Evolutionary conservation across 1,140 invertebrate species (phyloP), one percentile per base, ranked within the genome.

Genomic region (Camponotus vicinus): DNA sequence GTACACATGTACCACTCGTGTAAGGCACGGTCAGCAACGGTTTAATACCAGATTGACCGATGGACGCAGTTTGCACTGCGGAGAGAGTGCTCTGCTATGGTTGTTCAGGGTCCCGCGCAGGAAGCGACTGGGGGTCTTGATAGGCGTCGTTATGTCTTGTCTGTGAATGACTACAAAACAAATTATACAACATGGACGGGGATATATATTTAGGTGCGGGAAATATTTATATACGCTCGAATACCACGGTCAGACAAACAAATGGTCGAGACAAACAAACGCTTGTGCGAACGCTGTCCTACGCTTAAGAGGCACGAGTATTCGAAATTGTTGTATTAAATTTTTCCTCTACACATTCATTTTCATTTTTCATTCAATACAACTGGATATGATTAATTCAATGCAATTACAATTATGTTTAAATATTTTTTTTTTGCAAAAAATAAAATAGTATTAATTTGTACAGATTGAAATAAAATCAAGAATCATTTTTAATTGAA

Each of bases 11-110:
- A 32, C 0, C 15, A n/a, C 57, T 13, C 37, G 52, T 21, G 67
- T 73, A 61, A 59, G 34, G 55, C 55, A 18, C 69, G 55, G 37
- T 71, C 52, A 63, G 55, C 34, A 55, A 57, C 8, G 40, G 55
- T 83, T 95, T n/a, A 96, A 90, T 89, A 96, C 92, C 70, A 96
- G 96, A 94, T 96, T 96, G 21, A 95, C 87, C 5, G 96, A 95
- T 77, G 95, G 92, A 94, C 96, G 95, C 88, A 96, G 94, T 57
- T 93, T 92, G 92, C 94, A 89, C 96, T 96, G 86, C 96, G 90
- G 86, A 93, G 86, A 93, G 96, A 96, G 85, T 94, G 95, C 7
- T 45, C 27, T 3, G 85, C 93, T 89, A 73, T 88, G 86, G 34
- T 92, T 84, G 64, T 89, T 90, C 63, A 90, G 55, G 73, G 70